Evolutionary conservation across 2,888 invertebrate species (phyloP), one percentile per base, ranked within the genome.

Genomic region (Andrena praecox): DNA sequence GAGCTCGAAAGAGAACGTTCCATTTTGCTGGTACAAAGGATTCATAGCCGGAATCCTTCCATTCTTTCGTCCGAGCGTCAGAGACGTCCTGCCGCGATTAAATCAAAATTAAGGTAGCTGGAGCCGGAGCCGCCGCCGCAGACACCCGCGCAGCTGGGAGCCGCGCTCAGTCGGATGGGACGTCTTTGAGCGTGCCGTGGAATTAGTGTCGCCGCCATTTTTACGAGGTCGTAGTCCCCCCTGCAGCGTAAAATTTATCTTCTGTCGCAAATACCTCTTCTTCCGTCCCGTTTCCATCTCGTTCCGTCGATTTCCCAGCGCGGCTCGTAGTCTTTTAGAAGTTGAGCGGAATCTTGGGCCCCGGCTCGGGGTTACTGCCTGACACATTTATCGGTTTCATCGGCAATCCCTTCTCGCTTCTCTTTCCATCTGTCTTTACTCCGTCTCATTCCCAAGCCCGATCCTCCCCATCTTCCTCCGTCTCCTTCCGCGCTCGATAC

Each of bases 181-280:
- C 24, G 54, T 68, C 54, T 31, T 31, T 27, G 76, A 63, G 33
- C 69, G 66, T 64, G 50, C 60, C 68, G 56, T 60, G 20, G 79
- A 87, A 90, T 90, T 88, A 89, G 89, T 80, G 86, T 77, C 75
- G 77, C 83, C 85, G 81, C 80, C 72, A 89, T 89, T 90, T 90
- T 89, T 90, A 90, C 87, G 88, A 85, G 86, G 70, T 85, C 89
- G 83, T 85, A 86, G 83, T 89, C 86, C 88, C 88, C 85, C 87
- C 82, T 86, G 85, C 82, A 69, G 85, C 85, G 87, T 90, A 89
- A 90, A 90, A 89, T 90, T 90, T 89, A 90, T 90, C 88, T 86
- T 74, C 74, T 48, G 72, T 64, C 74, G 60, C 80, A 62, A 82
- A 84, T 82, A 69, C 60, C 73, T 68, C 77, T 73, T 59, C 63